These are phyloP conservation scores for Rutpela maculata DNA, from an alignment of 2,888 invertebrate genomes.

Conservation along the genomic window DNA sequence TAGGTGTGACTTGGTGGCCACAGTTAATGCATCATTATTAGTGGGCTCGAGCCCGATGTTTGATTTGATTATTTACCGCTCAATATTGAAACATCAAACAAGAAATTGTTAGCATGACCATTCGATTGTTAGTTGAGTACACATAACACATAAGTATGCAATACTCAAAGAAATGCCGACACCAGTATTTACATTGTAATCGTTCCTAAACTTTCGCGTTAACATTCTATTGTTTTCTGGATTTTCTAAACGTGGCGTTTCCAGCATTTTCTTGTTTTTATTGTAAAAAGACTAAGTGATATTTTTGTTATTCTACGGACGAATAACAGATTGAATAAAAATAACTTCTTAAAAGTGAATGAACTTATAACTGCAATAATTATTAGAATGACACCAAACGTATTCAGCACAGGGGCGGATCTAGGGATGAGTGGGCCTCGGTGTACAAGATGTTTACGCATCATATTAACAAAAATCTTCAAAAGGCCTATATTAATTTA, in stretches of 20 bases:
- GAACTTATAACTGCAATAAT: neutral
- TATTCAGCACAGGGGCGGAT: no score
- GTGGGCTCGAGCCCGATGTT: constrained; percentile 39
- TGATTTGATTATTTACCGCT: constrained; percentile 40
- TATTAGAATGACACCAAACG: no score
- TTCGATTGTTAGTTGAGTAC: constrained; percentile 39
- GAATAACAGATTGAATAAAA: neutral
- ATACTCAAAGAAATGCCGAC: constrained; percentile 37
- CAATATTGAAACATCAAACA: constrained; percentile 55
- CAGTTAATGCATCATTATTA: constrained; percentile 24
- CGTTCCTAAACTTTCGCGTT: constrained; percentile 27
- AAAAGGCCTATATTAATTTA: no score
- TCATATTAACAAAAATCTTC: no score
- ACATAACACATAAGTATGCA: constrained; percentile 9
- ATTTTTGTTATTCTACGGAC: neutral
- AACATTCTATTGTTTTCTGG: constrained; percentile 28
- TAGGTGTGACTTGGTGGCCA: constrained; percentile 34
- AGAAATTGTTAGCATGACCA: constrained; percentile 41
- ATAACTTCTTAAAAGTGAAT: neutral
- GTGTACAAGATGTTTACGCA: no score
- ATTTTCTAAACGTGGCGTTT: constrained; percentile 5
- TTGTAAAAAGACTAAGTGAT: neutral
- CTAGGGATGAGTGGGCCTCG: no score
- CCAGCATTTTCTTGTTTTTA: neutral
- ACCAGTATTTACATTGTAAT: constrained; percentile 31